phyloP scores from a whole-genome alignment of 2,797 vertebrate species.

The Rhyacichthys aspro region DNA sequence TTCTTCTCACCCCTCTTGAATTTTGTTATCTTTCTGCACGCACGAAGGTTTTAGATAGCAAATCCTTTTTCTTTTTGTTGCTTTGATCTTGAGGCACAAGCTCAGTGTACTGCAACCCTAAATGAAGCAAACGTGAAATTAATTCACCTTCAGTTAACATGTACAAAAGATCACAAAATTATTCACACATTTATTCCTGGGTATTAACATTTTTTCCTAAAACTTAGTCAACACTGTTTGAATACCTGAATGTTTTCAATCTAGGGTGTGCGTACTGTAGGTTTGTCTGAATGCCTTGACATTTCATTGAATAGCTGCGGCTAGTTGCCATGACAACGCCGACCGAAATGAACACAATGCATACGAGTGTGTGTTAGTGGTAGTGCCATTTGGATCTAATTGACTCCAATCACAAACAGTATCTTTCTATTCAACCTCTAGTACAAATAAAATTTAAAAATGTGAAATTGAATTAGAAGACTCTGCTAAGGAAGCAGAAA shows the following conservation, averaged over 20 bases:
- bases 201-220: not conserved
- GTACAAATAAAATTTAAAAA: conserved; percentile 31
- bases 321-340: conserved; percentile 72
- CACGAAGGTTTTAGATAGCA: conserved; percentile 5
- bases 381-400: conserved; percentile 39
- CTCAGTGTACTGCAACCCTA: not conserved
- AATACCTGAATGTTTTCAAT: conserved; percentile 2
- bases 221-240: not conserved
- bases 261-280: conserved; percentile 20
- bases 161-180: not conserved
- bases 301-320: conserved; percentile 70
- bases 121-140: conserved; percentile 9
- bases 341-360: conserved; percentile 62
- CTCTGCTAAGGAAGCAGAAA: not conserved
- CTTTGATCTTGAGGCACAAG: conserved; percentile 3
- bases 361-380: conserved; percentile 15
- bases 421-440: conserved; percentile 41
- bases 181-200: no score
- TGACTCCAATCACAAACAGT: conserved; percentile 43
- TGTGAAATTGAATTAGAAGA: conserved; percentile 41
- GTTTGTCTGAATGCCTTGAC: conserved; percentile 65
- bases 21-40: not conserved
- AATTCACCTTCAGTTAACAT: conserved; percentile 6
- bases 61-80: not conserved
- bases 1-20: not conserved